Conservation (phyloP, 2,888 invertebrate species). For the Congeria kusceri region DNA sequence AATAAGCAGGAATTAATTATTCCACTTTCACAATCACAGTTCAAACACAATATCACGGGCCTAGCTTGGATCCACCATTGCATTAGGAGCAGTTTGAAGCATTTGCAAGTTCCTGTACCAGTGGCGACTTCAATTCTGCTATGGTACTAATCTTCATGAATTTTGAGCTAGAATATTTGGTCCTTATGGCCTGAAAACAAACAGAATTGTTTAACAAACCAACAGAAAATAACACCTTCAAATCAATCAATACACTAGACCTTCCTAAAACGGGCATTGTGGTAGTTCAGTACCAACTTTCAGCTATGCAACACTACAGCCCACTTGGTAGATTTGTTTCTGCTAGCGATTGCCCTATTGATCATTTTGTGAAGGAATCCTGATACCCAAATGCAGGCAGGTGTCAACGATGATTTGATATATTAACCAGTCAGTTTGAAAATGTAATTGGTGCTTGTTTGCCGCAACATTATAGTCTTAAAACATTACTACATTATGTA, state of each 20-base stretch:
- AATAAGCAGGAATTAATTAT: slow-evolving; percentile 23
- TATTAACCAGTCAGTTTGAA: too few relatives aligned
- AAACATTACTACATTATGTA: too few relatives aligned
- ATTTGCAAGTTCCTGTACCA: slow-evolving; percentile 70
- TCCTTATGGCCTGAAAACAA: slow-evolving; percentile 84
- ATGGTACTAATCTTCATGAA: slow-evolving; percentile 85
- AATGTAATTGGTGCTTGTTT: too few relatives aligned
- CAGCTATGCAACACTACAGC: too few relatives aligned
- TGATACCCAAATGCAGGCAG: too few relatives aligned
- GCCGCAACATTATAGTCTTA: too few relatives aligned
- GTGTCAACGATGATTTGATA: too few relatives aligned
- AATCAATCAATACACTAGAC: neutral
- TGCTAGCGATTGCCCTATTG: too few relatives aligned
- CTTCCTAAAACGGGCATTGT: too few relatives aligned
- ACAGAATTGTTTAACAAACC: neutral
- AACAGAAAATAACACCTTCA: neutral
- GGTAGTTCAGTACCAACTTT: too few relatives aligned
- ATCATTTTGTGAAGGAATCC: too few relatives aligned
- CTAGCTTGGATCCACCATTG: slow-evolving; percentile 17
- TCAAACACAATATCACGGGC: slow-evolving; percentile 47
- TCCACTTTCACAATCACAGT: slow-evolving; percentile 23
- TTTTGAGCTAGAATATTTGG: slow-evolving; percentile 86
- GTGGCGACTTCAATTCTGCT: slow-evolving; percentile 81
- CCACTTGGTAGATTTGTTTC: too few relatives aligned
- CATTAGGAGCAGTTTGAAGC: slow-evolving; percentile 22